Evolutionary conservation across 2,888 invertebrate genomes (phyloP).

Genomic region (Ichneumoninae sp.): DNA sequence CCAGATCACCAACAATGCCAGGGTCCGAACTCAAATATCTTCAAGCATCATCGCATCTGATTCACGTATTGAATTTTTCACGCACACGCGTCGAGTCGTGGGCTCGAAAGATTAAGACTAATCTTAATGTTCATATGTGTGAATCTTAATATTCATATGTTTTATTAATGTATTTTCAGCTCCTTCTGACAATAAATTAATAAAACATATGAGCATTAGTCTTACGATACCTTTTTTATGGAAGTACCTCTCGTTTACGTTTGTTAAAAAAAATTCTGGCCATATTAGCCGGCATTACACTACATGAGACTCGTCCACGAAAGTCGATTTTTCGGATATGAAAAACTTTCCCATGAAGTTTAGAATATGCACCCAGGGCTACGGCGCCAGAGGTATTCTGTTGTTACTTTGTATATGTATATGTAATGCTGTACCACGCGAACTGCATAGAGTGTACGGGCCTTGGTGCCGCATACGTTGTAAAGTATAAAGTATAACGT

Average conservation of each 20-base stretch:
- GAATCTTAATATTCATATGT: neutral
- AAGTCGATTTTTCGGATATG: slow-evolving; percentile 1
- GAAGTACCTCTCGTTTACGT: neutral
- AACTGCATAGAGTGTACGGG: slow-evolving; percentile 44
- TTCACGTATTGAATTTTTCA: too few relatives aligned
- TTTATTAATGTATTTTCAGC: neutral
- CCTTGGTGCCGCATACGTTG: slow-evolving; percentile 67
- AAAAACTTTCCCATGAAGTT: neutral
- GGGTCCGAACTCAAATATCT: neutral
- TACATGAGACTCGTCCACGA: neutral
- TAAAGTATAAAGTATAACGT: slow-evolving; percentile 81
- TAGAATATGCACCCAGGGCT: neutral
- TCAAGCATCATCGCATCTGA: too few relatives aligned
- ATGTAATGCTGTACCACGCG: slow-evolving; percentile 33
- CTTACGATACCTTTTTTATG: neutral
- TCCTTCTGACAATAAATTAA: too few relatives aligned
- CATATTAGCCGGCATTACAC: neutral
- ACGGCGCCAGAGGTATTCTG: slow-evolving; percentile 12
- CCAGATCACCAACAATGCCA: neutral
- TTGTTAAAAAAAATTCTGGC: neutral
- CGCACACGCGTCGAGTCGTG: too few relatives aligned
- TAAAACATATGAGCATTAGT: too few relatives aligned
- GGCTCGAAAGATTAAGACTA: neutral
- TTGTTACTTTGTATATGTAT: slow-evolving; percentile 12
- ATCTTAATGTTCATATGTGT: neutral